Evolutionary conservation across 1,140 invertebrate genomes (phyloP).

Genomic region (Pissodes strobi): DNA sequence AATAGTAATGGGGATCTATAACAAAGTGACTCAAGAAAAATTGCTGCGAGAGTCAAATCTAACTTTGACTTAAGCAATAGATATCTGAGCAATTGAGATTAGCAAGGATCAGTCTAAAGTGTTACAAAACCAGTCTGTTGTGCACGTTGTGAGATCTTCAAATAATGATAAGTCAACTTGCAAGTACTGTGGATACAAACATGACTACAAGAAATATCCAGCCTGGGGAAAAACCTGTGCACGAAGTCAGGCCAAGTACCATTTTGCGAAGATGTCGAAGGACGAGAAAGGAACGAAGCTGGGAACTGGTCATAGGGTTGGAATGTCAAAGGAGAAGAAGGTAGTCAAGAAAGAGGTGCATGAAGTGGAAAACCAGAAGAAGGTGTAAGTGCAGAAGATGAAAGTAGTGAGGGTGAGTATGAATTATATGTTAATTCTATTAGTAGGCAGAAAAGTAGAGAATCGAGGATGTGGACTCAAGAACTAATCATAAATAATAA

Average conservation of each 20-base stretch:
- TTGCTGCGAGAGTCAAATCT: constrained; percentile 46
- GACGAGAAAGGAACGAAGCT: not conserved
- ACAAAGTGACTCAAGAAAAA: constrained; percentile 43
- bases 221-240: constrained; percentile 34
- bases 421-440: not conserved
- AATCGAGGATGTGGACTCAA: constrained; percentile 4
- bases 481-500: constrained; percentile 1
- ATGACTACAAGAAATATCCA: constrained; percentile 14
- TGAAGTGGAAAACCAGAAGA: constrained; percentile 1
- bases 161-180: constrained; percentile 3
- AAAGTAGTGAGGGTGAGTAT: not conserved
- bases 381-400: not conserved
- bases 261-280: constrained; percentile 29
- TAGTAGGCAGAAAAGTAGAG: not conserved
- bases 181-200: constrained; percentile 19
- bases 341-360: no score
- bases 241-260: constrained; percentile 14
- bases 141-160: no score
- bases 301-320: no score
- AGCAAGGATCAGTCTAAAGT: no score
- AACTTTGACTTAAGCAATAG: constrained; percentile 43
- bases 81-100: constrained; percentile 39
- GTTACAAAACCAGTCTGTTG: constrained; percentile 8
- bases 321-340: no score
- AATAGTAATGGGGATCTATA: constrained; percentile 39